phyloP scores from a whole-genome alignment of 2,797 vertebrate species.

The Neostethus bicornis region DNA sequence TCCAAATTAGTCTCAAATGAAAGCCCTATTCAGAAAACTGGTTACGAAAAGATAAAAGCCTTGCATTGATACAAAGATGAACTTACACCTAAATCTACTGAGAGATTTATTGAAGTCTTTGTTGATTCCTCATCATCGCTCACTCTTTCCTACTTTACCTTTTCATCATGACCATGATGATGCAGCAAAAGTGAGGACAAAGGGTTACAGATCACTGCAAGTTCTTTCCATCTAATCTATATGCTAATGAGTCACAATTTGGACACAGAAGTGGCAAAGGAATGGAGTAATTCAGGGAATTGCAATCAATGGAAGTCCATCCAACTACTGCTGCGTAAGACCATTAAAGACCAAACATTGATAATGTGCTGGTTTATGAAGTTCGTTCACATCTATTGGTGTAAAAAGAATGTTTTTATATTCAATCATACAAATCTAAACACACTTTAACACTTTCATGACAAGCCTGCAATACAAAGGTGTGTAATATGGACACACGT shows the following conservation, averaged over 20 bases:
- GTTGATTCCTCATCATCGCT: conserved; percentile 11
- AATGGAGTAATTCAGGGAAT: conserved; percentile 21
- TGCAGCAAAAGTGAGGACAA: conserved; percentile 24
- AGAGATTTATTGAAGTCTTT: conserved; percentile 2
- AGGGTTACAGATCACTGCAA: conserved; percentile 28
- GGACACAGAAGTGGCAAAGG: conserved; percentile 20
- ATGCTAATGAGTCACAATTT: conserved; percentile 63
- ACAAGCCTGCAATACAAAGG: conserved; percentile 9
- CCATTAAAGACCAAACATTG: conserved; percentile 28
- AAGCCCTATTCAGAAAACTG: too few relatives aligned
- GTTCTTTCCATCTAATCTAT: conserved; percentile 54
- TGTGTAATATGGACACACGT: conserved; percentile 23
- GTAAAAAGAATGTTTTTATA: conserved; percentile 30
- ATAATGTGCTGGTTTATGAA: conserved; percentile 20
- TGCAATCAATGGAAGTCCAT: conserved; percentile 11
- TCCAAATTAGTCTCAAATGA: too few relatives aligned
- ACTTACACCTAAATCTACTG: conserved; percentile 14
- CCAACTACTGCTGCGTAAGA: background rate
- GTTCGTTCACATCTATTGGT: conserved; percentile 18
- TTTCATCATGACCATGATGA: conserved; percentile 32
- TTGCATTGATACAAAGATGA: background rate
- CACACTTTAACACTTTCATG: conserved; percentile 4
- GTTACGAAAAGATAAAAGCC: too few relatives aligned
- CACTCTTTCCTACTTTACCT: conserved; percentile 9
- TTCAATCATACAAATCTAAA: conserved; percentile 1